A percentile compares a stretch with the other conserved stretches of the same genome.
These are phyloP conservation scores for Propithecus deckenii DNA, from an alignment of 2,797 vertebrate genomes.

Conservation along the genomic window DNA sequence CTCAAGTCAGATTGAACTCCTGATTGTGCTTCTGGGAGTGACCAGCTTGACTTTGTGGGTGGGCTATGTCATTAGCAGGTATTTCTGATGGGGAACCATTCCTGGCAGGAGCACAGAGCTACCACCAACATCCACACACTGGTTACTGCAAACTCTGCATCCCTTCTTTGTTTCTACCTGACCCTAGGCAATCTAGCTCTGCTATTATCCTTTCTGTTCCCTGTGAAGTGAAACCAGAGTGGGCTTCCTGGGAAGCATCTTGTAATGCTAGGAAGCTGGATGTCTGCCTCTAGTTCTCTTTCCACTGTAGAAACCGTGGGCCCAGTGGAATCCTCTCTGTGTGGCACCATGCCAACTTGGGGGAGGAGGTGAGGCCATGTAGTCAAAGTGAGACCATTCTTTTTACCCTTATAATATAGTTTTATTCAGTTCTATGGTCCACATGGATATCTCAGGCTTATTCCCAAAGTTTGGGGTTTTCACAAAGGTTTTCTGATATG, in stretches of 20 bases:
- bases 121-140: neutral
- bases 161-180: neutral
- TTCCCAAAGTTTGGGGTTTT: neutral
- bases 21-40: neutral
- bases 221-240: neutral
- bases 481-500: neutral
- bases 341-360: neutral
- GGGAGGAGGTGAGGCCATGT: neutral
- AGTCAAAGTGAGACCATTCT: neutral
- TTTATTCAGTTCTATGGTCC: neutral
- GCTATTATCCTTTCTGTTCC: neutral
- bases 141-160: neutral
- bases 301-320: neutral
- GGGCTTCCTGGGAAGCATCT: neutral
- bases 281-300: neutral
- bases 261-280: neutral
- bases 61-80: neutral
- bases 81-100: neutral
- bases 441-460: neutral
- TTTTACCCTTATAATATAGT: neutral
- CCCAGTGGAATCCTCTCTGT: neutral
- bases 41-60: neutral
- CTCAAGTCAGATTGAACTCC: neutral
- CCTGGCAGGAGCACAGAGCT: neutral
- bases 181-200: neutral